Evolutionary conservation across 2,113 vertebrate genomes (phyloP).

Genomic region (Nyctibius bracteatus): DNA sequence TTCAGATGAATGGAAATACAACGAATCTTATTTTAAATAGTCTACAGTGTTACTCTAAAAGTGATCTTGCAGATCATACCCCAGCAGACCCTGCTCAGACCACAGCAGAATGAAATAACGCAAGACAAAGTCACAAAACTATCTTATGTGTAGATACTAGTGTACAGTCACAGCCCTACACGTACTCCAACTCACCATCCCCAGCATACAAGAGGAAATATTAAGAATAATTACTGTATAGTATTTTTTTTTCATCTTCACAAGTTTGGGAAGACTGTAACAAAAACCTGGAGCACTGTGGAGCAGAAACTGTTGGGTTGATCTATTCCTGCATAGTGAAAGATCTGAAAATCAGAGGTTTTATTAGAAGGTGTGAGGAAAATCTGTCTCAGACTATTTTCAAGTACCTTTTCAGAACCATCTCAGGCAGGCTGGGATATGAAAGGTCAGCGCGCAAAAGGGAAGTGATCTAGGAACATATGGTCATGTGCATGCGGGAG

Average conservation of each 20-base stretch:
- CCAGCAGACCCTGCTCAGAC: background rate
- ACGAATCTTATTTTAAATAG: background rate
- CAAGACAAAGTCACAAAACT: background rate
- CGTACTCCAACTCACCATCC: background rate
- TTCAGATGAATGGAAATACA: background rate
- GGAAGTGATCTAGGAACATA: background rate
- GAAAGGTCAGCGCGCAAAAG: accelerated
- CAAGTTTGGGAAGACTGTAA: background rate
- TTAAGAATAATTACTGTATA: background rate
- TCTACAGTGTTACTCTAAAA: background rate
- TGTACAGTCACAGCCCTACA: background rate
- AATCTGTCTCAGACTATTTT: background rate
- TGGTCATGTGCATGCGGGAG: background rate
- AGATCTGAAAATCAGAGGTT: background rate
- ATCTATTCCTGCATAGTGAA: background rate
- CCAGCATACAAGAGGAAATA: background rate
- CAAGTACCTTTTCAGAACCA: background rate
- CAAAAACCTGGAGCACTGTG: background rate
- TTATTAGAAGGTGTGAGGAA: background rate
- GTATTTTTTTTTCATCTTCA: background rate
- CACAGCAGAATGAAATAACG: background rate
- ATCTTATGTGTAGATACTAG: background rate
- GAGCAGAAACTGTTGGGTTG: background rate
- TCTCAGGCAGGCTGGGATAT: background rate
- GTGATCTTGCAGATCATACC: background rate